phyloP scores from a whole-genome alignment of 2,797 vertebrate species.

The Zenarchopterus dispar region DNA sequence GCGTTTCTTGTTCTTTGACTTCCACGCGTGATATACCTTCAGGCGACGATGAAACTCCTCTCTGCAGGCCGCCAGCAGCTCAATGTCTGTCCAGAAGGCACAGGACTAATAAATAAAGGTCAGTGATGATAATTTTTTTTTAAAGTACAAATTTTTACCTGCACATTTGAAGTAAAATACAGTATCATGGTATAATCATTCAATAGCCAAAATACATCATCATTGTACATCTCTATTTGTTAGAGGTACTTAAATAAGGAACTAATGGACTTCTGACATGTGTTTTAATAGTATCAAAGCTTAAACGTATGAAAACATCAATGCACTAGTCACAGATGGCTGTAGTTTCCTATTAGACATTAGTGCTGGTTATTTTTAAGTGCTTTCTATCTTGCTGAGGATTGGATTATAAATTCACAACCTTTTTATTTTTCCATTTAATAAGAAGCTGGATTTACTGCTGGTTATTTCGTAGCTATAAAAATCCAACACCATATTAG shows the following conservation, averaged over 20 bases:
- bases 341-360: too few species aligned
- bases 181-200: too few species aligned
- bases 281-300: too few species aligned
- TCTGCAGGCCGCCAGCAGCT: constrained; percentile 94
- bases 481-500: too few species aligned
- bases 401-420: neutral
- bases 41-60: constrained; percentile 98
- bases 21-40: constrained; percentile 99
- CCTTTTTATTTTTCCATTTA: neutral
- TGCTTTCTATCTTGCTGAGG: neutral
- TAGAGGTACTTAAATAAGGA: too few species aligned
- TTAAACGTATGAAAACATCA: too few species aligned
- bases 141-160: neutral
- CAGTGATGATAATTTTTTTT: neutral
- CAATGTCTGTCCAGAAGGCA: constrained; percentile 87
- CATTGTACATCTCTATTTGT: too few species aligned
- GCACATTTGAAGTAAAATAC: neutral
- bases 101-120: neutral
- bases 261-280: too few species aligned
- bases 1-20: constrained; percentile 98
- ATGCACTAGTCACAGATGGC: too few species aligned
- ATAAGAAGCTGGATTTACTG: neutral
- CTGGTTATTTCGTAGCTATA: neutral
- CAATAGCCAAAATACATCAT: too few species aligned
- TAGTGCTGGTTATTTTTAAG: neutral